Evolutionary conservation across 2,888 invertebrate species (phyloP).

Genomic region (Stramonita haemastoma): DNA sequence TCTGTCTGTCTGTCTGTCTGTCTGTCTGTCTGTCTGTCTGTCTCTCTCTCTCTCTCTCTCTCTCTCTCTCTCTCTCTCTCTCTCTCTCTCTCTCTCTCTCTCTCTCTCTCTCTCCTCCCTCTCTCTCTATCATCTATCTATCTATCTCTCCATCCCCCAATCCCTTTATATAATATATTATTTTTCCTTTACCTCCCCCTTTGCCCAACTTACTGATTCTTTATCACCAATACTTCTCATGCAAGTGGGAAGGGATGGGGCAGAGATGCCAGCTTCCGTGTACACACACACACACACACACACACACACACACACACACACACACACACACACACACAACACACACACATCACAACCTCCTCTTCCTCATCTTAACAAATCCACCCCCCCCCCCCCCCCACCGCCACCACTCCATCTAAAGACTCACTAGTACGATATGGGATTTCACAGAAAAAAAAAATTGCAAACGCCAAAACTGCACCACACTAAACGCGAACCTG

Average conservation of each 20-base stretch:
- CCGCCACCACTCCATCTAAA: neutral
- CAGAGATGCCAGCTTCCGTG: neutral
- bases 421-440: neutral
- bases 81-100: no score
- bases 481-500: neutral
- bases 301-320: neutral
- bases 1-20: no score
- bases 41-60: no score
- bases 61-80: no score
- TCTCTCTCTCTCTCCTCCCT: neutral
- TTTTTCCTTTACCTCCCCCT: no score
- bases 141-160: neutral
- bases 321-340: slow-evolving; percentile 12
- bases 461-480: neutral
- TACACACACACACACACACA: neutral
- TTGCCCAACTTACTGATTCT: no score
- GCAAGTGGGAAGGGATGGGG: neutral
- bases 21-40: no score
- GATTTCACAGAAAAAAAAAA: neutral
- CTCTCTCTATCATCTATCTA: neutral
- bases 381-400: neutral
- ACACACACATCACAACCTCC: neutral
- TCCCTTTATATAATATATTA: neutral
- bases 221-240: no score
- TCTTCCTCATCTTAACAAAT: neutral